phyloP scores from a whole-genome alignment of 2,113 vertebrate species.

The Mastomys coucha region DNA sequence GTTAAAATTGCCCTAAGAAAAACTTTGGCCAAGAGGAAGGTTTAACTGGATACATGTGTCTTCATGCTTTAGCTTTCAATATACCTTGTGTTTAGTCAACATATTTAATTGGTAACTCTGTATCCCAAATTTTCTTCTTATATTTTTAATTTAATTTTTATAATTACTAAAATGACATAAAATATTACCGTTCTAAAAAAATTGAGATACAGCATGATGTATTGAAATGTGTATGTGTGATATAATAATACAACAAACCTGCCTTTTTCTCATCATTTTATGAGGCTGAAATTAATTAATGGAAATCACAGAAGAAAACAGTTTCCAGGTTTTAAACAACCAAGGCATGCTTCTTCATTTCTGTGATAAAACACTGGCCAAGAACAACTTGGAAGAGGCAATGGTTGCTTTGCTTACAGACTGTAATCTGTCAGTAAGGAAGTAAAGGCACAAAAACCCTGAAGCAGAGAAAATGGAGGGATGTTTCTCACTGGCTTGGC shows the following conservation, averaged over 20 bases:
- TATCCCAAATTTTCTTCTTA: background rate
- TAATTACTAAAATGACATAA: background rate
- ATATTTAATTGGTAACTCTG: background rate
- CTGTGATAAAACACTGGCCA: background rate
- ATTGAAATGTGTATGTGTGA: background rate
- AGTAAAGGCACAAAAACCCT: background rate
- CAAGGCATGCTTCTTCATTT: background rate
- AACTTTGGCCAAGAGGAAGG: background rate
- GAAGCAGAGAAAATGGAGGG: background rate
- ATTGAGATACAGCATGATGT: background rate
- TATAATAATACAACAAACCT: background rate
- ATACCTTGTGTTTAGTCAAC: background rate
- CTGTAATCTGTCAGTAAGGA: background rate
- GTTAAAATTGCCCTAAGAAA: background rate
- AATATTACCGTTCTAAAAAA: background rate
- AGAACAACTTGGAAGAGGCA: background rate
- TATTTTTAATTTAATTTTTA: background rate
- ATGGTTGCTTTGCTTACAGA: background rate
- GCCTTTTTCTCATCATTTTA: background rate
- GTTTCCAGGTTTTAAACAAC: background rate
- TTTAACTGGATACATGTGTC: background rate
- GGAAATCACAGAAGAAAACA: background rate
- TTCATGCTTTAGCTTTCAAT: background rate
- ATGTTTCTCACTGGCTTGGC: background rate
- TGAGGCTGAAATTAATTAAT: background rate